A percentile compares a stretch with the other conserved stretches of the same genome.
Conservation (phyloP, 53 echinoderm and acorn worm species). For the Zoroaster sp. region DNA sequence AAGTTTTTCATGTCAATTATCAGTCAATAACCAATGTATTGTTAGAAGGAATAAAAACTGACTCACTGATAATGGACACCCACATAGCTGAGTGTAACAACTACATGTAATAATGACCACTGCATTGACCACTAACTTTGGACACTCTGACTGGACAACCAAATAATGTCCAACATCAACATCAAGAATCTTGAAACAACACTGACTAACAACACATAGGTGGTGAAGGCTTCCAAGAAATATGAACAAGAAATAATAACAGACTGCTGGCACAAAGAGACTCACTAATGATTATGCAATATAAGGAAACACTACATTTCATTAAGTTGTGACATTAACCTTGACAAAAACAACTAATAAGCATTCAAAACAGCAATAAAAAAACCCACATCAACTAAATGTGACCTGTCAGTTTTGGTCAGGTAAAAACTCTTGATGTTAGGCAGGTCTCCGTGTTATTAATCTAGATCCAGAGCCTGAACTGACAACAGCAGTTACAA, state of each 20-base stretch:
- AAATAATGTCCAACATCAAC: background rate
- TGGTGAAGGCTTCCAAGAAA: background rate
- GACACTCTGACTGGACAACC: background rate
- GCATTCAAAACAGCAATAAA: too few relatives aligned
- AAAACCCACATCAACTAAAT: too few relatives aligned
- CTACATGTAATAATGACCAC: background rate
- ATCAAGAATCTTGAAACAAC: background rate
- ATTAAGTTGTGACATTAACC: background rate
- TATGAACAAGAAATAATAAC: background rate
- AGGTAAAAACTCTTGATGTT: too few relatives aligned
- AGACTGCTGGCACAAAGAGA: background rate
- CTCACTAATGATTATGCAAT: background rate
- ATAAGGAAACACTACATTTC: background rate
- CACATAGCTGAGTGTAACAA: background rate
- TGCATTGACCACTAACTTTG: background rate
- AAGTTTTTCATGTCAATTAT: constrained; percentile 41
- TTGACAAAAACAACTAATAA: too few relatives aligned
- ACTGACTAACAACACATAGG: background rate
- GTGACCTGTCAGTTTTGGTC: too few relatives aligned
- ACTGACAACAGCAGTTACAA: too few relatives aligned
- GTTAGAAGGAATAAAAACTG: background rate
- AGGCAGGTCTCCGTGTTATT: too few relatives aligned
- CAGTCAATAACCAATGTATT: constrained; percentile 28
- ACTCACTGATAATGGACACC: background rate
- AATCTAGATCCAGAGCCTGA: too few relatives aligned